Conservation (phyloP, 1,140 invertebrate genomes). For the Drosophila obscura region DNA sequence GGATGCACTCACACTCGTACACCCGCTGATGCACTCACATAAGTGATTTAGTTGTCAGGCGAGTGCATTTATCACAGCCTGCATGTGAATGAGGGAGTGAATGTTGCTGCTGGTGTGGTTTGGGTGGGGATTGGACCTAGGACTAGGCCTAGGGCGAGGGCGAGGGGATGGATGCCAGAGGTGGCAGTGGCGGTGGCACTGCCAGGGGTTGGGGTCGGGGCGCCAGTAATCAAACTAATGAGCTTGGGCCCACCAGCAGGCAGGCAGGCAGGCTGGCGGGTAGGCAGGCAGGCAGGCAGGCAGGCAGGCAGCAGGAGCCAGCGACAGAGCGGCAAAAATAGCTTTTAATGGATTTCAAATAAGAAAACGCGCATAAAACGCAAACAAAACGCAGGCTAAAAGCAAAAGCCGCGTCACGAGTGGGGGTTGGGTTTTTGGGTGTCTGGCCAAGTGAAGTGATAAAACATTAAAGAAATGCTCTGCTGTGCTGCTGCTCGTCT, state of each 20-base stretch:
- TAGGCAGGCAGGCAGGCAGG: conserved; percentile 12
- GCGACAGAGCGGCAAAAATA: conserved; percentile 58
- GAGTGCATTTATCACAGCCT: conserved; percentile 76
- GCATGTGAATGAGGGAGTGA: too few relatives aligned
- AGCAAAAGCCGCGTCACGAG: conserved; percentile 9
- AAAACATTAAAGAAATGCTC: conserved; percentile 75
- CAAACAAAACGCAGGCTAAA: conserved; percentile 15
- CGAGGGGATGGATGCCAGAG: too few relatives aligned
- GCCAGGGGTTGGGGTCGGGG: conserved; percentile 20
- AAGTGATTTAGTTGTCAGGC: conserved; percentile 81
- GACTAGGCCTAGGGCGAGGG: background rate
- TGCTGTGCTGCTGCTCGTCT: conserved; percentile 7
- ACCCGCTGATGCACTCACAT: conserved; percentile 21
- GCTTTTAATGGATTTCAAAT: conserved; percentile 80
- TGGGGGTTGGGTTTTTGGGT: background rate
- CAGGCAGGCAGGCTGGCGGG: conserved; percentile 4
- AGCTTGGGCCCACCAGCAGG: conserved; percentile 52
- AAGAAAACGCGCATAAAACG: conserved; percentile 29
- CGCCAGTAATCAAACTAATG: conserved; percentile 81
- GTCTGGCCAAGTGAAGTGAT: conserved; percentile 70
- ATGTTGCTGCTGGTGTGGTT: conserved; percentile 24
- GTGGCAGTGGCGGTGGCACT: background rate
- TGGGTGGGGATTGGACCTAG: conserved; percentile 9
- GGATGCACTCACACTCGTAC: conserved; percentile 24
- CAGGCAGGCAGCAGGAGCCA: background rate